phyloP scores from a whole-genome alignment of 2,113 vertebrate species.

The Nycticebus coucang region DNA sequence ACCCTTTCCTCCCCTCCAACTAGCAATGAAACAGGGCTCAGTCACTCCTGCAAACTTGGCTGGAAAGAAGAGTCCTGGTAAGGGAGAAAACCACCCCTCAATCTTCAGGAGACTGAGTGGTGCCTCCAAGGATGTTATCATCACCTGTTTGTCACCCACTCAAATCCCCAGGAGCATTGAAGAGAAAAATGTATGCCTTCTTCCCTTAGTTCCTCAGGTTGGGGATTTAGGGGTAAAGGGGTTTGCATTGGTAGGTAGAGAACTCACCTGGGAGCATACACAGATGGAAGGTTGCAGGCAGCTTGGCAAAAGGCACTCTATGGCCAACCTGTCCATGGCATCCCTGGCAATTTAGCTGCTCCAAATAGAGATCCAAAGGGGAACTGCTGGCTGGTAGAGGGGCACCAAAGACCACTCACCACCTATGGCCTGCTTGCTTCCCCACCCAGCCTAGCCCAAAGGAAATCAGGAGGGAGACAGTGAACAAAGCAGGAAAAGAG shows the following conservation, averaged over 20 bases:
- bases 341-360: not conserved
- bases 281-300: not conserved
- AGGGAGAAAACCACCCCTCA: not conserved
- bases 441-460: not conserved
- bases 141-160: not conserved
- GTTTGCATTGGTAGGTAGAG: no score
- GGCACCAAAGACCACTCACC: not conserved
- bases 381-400: not conserved
- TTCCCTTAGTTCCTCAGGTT: not conserved
- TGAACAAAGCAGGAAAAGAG: not conserved
- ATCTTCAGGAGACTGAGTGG: not conserved
- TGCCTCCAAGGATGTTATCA: not conserved
- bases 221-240: not conserved
- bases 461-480: not conserved
- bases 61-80: not conserved
- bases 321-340: conserved; percentile 72
- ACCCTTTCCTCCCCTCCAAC: not conserved
- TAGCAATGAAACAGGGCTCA: not conserved
- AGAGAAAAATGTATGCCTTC: not conserved
- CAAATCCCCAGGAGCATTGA: not conserved
- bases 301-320: conserved; percentile 66
- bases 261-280: conserved; percentile 66
- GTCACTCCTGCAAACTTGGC: not conserved
- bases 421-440: not conserved
- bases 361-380: not conserved